Conservation (phyloP, 2,888 invertebrate genomes). For the Hyppa rectilinea region DNA sequence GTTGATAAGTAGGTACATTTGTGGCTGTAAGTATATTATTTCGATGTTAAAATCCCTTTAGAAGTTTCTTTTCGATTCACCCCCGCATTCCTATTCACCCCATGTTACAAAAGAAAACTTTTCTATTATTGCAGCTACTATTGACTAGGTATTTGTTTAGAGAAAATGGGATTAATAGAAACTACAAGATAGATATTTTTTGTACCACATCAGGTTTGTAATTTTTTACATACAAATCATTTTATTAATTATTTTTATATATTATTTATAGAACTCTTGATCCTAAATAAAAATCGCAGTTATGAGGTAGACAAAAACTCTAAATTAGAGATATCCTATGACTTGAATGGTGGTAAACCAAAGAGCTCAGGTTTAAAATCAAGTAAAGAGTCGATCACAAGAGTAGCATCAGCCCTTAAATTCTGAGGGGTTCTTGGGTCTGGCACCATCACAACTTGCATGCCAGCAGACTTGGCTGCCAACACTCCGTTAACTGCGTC, state of each 20-base stretch:
- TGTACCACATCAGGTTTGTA: background rate
- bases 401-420: conserved; percentile 90
- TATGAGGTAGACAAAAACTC: conserved; percentile 50
- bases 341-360: conserved; percentile 93
- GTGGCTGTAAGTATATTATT: too few species aligned
- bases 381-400: conserved; percentile 93
- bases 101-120: too few species aligned
- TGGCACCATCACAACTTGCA: conserved; percentile 97
- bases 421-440: conserved; percentile 86
- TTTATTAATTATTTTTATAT: too few species aligned
- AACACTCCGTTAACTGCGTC: conserved; percentile 97
- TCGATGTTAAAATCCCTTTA: too few species aligned
- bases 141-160: background rate
- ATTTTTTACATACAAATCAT: background rate
- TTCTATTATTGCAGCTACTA: background rate
- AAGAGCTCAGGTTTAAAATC: conserved; percentile 96
- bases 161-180: background rate
- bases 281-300: conserved; percentile 3
- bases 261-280: too few species aligned
- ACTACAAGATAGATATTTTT: background rate
- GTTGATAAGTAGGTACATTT: too few species aligned
- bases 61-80: too few species aligned
- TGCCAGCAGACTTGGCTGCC: conserved; percentile 94
- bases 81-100: too few species aligned
- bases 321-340: conserved; percentile 58